Base-by-base conservation (phyloP, 2,797 vertebrate species). In the Melopsittacus undulatus region DNA sequence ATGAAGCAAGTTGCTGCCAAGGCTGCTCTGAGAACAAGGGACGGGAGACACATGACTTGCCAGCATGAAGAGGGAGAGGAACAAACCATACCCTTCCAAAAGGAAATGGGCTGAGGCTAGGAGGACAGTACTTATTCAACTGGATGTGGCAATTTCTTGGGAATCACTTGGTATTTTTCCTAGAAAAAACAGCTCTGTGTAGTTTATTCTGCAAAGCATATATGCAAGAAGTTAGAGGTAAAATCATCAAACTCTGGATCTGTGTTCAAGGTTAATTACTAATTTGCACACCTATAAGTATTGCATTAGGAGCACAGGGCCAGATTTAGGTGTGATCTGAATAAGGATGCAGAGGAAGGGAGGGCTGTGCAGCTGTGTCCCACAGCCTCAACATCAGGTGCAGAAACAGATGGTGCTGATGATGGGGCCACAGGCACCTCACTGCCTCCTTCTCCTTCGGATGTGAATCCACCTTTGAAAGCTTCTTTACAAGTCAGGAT, bases 41-140 rank as follows among this genome's bases (percentile, higher is more conserved):
- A 46, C 0, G 3, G 78, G 66, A 67, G 11, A 74, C 76, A 81
- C 1, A 0, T 0, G 3, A 51, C 43, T 72, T 0, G 0, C 36
- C 83, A 83, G n/a, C 69, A 63, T 32, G 75, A 66, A 67, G 30
- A 83, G n/a, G 2, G 1, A 80, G 51, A 1, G 5, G 46, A 72
- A 87, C 75, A 84, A 79, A 88, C 59, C 3, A 91, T n/a, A 30
- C 54, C 2, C 1, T 56, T 78, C 57, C 18, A 5, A 38, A n/a
- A 93, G 73, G 46, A 75, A 72, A 30, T 0, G 5, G 54, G 68
- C 75, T 8, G 13, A 29, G 52, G 42, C 11, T 91, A 68, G 42
- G 42, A 91, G 78, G 62, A 83, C 36, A 70, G 61, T 5, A 27
- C 66, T 82, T 93, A 66, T 22, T 62, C 74, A 85, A 9, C 0